phyloP scores from a whole-genome alignment of 2,113 vertebrate genomes.

The Athene noctua region DNA sequence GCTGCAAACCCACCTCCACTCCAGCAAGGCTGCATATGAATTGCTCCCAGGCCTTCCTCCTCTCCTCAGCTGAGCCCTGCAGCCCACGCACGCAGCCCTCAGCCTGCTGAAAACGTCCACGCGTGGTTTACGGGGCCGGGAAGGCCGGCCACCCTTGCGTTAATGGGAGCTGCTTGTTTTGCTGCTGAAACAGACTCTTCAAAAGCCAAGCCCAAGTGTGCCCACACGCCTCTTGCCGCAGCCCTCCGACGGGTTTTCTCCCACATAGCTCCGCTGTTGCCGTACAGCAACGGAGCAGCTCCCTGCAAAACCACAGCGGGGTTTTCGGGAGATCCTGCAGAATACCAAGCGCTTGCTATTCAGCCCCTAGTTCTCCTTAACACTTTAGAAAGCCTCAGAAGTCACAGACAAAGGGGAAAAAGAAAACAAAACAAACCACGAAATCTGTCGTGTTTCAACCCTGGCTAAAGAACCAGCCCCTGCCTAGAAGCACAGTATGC shows the following conservation, averaged over 20 bases:
- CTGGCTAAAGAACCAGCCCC: not conserved
- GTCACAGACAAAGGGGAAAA: accelerated
- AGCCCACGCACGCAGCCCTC: not conserved
- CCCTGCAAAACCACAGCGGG: not conserved
- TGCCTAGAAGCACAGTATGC: accelerated
- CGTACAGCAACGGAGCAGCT: not conserved
- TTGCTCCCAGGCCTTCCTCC: not conserved
- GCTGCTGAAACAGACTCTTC: not conserved
- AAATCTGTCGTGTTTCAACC: not conserved
- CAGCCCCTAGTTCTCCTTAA: not conserved
- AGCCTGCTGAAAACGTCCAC: not conserved
- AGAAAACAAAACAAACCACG: not conserved
- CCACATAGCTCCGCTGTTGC: not conserved
- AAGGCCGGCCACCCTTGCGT: not conserved
- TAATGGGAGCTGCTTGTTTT: not conserved
- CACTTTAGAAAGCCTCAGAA: not conserved
- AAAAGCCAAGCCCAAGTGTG: not conserved
- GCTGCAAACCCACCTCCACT: not conserved
- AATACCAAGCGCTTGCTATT: not conserved
- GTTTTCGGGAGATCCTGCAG: not conserved
- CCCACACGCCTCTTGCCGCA: not conserved
- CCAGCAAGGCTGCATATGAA: accelerated
- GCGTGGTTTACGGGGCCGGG: accelerated
- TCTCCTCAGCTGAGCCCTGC: not conserved
- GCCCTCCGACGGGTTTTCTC: not conserved